Conservation (phyloP, 2,113 vertebrate genomes). For the Mionectes macconnelli region DNA sequence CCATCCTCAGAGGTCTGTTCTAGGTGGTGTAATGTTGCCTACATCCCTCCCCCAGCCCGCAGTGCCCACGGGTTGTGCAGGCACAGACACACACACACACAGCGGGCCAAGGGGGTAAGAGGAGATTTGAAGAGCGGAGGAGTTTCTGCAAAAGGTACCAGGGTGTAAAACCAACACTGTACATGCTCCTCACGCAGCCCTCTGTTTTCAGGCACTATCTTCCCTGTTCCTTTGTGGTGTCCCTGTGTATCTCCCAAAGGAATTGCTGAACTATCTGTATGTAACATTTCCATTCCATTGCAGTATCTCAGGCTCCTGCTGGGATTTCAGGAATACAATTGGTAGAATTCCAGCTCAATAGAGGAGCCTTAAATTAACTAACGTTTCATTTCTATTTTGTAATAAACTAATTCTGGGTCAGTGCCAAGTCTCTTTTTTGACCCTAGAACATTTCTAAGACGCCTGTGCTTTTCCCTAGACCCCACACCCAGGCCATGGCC, state of each 20-base stretch:
- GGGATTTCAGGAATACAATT: conserved; percentile 14
- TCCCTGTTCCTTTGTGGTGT: neutral
- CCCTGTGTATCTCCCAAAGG: neutral
- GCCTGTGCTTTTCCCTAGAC: neutral
- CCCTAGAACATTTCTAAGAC: neutral
- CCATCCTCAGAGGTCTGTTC: neutral
- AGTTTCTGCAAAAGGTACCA: neutral
- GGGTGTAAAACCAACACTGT: neutral
- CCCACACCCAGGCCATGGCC: neutral
- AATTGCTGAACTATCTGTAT: neutral
- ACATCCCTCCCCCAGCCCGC: neutral
- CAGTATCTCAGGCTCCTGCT: neutral
- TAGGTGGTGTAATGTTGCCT: neutral
- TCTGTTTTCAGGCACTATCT: neutral
- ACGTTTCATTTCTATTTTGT: neutral
- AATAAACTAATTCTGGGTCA: neutral
- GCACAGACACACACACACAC: neutral
- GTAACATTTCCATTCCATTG: neutral
- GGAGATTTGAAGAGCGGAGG: neutral
- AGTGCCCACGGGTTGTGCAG: neutral
- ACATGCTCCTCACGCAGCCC: neutral
- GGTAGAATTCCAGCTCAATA: neutral
- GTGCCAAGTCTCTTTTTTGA: neutral
- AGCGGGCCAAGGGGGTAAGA: neutral
- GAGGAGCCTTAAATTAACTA: neutral